These are phyloP conservation scores for Parapsyche elsis DNA, from an alignment of 1,140 invertebrate genomes.

Conservation along the genomic window DNA sequence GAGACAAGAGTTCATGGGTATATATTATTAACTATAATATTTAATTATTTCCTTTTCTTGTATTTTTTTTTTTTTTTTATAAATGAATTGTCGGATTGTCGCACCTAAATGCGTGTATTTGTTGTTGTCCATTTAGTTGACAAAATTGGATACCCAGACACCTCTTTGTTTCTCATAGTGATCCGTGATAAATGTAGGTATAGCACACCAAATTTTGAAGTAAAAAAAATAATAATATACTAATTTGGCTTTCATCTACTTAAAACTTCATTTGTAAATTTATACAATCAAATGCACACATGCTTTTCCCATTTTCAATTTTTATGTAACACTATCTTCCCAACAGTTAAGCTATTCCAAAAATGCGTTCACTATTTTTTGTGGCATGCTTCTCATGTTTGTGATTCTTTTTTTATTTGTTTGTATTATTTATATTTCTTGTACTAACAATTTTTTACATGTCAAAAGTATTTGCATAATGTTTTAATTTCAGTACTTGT, in stretches of 20 bases:
- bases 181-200: conserved; percentile 52
- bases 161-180: conserved; percentile 49
- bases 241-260: conserved; percentile 28
- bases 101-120: conserved; percentile 23
- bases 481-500: neutral
- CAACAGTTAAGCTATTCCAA: conserved; percentile 39
- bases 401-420: conserved; percentile 31
- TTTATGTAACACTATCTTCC: conserved; percentile 27
- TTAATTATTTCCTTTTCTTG: conserved; percentile 34
- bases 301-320: conserved; percentile 49
- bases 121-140: conserved; percentile 44
- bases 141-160: conserved; percentile 52
- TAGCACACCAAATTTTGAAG: conserved; percentile 34
- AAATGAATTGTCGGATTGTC: neutral
- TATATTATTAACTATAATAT: conserved; percentile 3
- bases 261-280: conserved; percentile 43
- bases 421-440: neutral
- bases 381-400: conserved; percentile 49
- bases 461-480: neutral
- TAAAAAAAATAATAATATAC: conserved; percentile 2
- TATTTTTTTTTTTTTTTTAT: neutral
- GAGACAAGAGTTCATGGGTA: neutral
- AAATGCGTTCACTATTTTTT: conserved; percentile 45
- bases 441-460: neutral
- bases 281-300: conserved; percentile 50